A percentile compares a stretch with the other conserved stretches of the same genome.
phyloP scores from a whole-genome alignment of 2,797 vertebrate genomes.

The Darevskia mixta region DNA sequence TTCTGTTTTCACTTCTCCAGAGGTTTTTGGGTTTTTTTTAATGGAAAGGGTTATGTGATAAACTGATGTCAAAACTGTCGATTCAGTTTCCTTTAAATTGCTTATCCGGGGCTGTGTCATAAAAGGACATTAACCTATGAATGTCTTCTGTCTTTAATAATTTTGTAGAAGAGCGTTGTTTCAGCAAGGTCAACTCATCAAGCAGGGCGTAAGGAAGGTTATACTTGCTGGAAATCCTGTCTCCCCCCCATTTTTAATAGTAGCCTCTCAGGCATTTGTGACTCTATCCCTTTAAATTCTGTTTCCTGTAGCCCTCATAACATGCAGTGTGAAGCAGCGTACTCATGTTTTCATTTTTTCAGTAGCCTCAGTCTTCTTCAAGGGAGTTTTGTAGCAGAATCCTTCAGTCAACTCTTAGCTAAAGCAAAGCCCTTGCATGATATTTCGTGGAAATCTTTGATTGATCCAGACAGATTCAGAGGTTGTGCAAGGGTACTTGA shows the following conservation, averaged over 20 bases:
- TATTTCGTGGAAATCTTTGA: neutral
- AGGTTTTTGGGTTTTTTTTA: neutral
- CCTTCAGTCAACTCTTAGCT: neutral
- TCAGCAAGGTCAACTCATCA: neutral
- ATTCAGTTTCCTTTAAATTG: neutral
- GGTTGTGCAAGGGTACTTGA: neutral
- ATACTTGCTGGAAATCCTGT: neutral
- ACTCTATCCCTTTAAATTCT: neutral
- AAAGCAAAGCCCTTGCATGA: neutral
- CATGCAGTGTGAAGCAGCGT: neutral
- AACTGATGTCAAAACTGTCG: neutral
- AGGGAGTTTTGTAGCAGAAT: neutral
- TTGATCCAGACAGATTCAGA: constrained; percentile 13
- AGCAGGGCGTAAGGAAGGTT: no score
- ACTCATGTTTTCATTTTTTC: neutral
- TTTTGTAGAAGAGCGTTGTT: neutral
- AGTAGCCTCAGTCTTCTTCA: neutral
- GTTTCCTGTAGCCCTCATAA: neutral
- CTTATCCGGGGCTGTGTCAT: neutral
- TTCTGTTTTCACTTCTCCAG: neutral
- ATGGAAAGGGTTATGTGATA: neutral
- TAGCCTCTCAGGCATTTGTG: neutral
- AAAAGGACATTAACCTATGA: neutral
- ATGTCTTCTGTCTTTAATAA: neutral
- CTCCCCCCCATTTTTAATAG: neutral